Base-by-base conservation (phyloP, 2,888 invertebrate species). In the Agrilus mali region DNA sequence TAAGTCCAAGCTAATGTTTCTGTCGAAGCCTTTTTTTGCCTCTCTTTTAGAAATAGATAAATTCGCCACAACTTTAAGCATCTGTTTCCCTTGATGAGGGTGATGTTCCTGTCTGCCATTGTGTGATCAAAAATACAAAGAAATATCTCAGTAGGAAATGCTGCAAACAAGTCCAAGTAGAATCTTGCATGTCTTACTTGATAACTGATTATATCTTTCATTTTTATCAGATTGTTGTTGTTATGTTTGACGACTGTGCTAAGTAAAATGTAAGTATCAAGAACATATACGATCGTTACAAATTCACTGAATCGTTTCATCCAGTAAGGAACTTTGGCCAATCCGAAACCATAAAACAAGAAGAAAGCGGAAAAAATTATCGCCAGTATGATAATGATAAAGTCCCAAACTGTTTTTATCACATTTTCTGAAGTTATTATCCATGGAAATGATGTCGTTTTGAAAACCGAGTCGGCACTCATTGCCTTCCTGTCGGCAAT, bases 141-240 rank as follows among this genome's bases (percentile, higher is more conserved):
- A 22, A 51, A 45, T n/a, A 49, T 35, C 35, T 53, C 51, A 4
- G 48, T 41, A 7, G 53, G 53, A 15, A 51, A 16, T 6, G 46
- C 41, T 3, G 51, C 38, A 14, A 49, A 20, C 8, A 53, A 38
- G 20, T 51, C 51, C 4, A 45, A 2, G 36, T 45, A 43, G 34
- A 50, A 51, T 2, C 39, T 35, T 2, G 40, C 38, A 6, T 41
- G 34, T 22, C 40, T 33, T 20, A 53, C 43, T 36, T 46, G 39
- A 15, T 43, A 39, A 10, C 37, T 32, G n/a, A 47, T 41, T 36
- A 53, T 51, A 7, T 35, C 35, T 13, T 38, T 40, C 12, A 51
- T 22, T 13, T 40, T 44, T 4, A 40, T 41, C 35, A 48, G 35
- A 2, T 47, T 34, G 17, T 42, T 44, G 2, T 46, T 40, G 2